phyloP scores from a whole-genome alignment of 2,888 invertebrate species.

The Eupithecia centaureata region DNA sequence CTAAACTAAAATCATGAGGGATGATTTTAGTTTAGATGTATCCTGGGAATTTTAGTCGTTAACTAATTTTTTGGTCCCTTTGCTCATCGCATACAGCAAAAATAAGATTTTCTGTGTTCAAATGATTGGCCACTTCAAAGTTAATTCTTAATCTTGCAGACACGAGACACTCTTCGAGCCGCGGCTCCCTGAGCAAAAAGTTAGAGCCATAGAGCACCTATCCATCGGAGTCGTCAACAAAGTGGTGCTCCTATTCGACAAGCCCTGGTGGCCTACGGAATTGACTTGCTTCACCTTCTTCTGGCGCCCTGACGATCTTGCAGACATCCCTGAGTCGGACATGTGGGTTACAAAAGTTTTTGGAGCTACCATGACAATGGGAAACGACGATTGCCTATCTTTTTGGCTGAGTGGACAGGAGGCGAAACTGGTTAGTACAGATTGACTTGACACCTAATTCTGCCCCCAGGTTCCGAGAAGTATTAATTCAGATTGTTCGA shows the following conservation, averaged over 20 bases:
- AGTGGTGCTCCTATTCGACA: slow-evolving; percentile 15
- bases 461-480: neutral
- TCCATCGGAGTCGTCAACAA: slow-evolving; percentile 26
- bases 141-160: slow-evolving; percentile 13
- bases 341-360: slow-evolving; percentile 21
- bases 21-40: too few relatives aligned
- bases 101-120: too few relatives aligned
- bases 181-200: slow-evolving; percentile 12
- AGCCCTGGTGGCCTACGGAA: slow-evolving; percentile 21
- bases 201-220: slow-evolving; percentile 17
- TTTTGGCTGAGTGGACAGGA: slow-evolving; percentile 24
- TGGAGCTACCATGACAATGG: slow-evolving; percentile 23
- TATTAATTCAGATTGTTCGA: too few relatives aligned
- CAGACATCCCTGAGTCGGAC: slow-evolving; percentile 8
- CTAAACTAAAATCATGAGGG: too few relatives aligned
- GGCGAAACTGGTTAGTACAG: slow-evolving; percentile 22
- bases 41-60: too few relatives aligned
- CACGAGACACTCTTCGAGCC: slow-evolving; percentile 17
- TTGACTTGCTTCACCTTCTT: slow-evolving; percentile 21
- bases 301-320: slow-evolving; percentile 16
- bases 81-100: too few relatives aligned
- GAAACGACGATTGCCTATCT: slow-evolving; percentile 22
- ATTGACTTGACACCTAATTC: neutral
- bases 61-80: too few relatives aligned
- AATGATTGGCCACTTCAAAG: neutral